phyloP scores from a whole-genome alignment of 1,140 invertebrate genomes.

The Drosophila kurseongensis region DNA sequence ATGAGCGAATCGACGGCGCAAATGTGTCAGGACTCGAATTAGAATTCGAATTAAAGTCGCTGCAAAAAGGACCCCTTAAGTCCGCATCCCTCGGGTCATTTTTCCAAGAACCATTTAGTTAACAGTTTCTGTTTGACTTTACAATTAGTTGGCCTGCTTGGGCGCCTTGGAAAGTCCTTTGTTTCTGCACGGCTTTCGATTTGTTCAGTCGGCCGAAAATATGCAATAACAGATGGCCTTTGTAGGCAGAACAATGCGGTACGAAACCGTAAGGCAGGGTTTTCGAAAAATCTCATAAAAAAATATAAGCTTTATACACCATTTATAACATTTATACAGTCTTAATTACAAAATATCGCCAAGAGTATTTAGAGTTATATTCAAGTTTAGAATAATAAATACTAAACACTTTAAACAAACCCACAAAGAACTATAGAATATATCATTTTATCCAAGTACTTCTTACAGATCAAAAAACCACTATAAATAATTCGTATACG shows the following conservation, averaged over 20 bases:
- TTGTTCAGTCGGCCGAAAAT: conserved; percentile 55
- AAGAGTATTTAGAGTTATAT: too few species aligned
- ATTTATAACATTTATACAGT: too few species aligned
- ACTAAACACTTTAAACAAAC: too few species aligned
- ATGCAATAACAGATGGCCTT: conserved; percentile 55
- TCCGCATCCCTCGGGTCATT: not conserved
- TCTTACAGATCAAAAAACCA: too few species aligned
- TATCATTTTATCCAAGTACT: too few species aligned
- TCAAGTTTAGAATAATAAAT: too few species aligned
- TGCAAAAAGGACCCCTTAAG: conserved; percentile 8
- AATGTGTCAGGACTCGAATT: conserved; percentile 58
- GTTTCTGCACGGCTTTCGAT: conserved; percentile 39
- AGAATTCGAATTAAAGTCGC: conserved; percentile 42
- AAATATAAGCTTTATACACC: too few species aligned
- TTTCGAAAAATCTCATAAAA: too few species aligned
- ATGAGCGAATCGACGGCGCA: conserved; percentile 28
- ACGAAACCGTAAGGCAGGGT: not conserved
- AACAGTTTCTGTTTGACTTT: conserved; percentile 49
- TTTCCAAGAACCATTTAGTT: conserved; percentile 28
- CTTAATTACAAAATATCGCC: too few species aligned
- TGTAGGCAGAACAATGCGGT: conserved; percentile 1
- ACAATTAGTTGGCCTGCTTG: conserved; percentile 40
- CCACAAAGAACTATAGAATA: too few species aligned
- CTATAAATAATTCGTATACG: too few species aligned
- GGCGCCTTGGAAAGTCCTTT: conserved; percentile 16